A percentile compares a stretch with the other conserved stretches of the same genome.
phyloP scores from a whole-genome alignment of 30 jellyfish, hydroid and myxozoan genomes.

The Aurelia sp. region DNA sequence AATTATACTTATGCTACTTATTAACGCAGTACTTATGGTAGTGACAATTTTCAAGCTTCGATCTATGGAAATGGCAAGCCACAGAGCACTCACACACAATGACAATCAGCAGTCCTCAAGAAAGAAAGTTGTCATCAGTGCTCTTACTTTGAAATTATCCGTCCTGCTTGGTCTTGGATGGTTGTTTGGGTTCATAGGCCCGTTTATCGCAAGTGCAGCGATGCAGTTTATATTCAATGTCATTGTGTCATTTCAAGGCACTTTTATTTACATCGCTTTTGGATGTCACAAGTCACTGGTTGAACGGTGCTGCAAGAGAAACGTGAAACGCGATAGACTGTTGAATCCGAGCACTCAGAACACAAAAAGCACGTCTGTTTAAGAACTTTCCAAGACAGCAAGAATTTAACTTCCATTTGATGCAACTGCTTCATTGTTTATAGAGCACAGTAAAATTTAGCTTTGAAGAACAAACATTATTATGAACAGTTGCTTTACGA shows the following conservation, averaged over 20 bases:
- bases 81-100: background rate
- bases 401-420: no score
- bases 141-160: constrained; percentile 18
- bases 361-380: no score
- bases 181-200: constrained; percentile 25
- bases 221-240: constrained; percentile 1
- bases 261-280: constrained; percentile 22
- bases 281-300: constrained; percentile 19
- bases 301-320: background rate
- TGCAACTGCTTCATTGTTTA: no score
- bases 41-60: constrained; percentile 7
- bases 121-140: background rate
- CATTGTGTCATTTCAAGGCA: constrained; percentile 23
- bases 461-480: no score
- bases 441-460: no score
- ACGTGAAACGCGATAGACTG: no score
- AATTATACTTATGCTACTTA: background rate
- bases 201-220: background rate
- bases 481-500: no score
- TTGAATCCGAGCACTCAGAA: no score
- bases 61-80: background rate
- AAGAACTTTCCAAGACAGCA: no score
- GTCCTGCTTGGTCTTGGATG: constrained; percentile 35
- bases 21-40: background rate
- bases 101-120: background rate